Base-by-base conservation (phyloP, 2,113 vertebrate species). In the Rallus limicola region DNA sequence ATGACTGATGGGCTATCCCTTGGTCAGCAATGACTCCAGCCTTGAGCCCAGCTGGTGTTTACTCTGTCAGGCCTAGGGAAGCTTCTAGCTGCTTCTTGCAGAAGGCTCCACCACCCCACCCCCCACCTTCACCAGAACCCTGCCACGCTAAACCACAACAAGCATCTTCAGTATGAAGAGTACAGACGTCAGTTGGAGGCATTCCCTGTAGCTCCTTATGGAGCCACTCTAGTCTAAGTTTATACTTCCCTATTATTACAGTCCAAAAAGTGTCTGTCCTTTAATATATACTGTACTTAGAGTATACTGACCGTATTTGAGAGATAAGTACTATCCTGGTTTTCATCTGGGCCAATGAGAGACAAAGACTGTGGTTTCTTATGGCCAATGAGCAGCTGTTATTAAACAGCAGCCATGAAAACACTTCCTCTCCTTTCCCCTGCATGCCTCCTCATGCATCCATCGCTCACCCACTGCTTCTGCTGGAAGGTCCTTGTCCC, bases 111-210 rank as follows among this genome's bases (percentile, higher is more conserved):
- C 44, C 17, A 46, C 44, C 44, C 17, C 44, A 46, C 17, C 44
- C 44, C 8, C 44, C 8, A 17, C 44, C 44, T 18, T 19, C 44
- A 46, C 44, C 44, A 46, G 44, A 46, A 46, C 44, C 44, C 44
- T 46, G 44, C 44, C 44, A 46, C 16, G 17, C 44, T 19, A 46
- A 46, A 46, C 44, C 17, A 46, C 44, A 46, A 46, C 44, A 46
- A 46, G 33, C 33, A 11, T 81, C 48, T 81, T 81, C n/a, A 29
- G 28, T 26, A 42, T 64, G 69, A 94, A 72, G n/a, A 55, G 59
- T 21, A 8, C 48, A 31, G 26, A 67, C 16, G 42, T 80, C 0
- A 0, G 7, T 34, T 77, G 58, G 48, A 72, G 20, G 29, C 42
- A 25, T 87, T 90, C 48, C 42, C 17, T 50, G 11, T 59, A 77